Base-by-base conservation (phyloP, 2,888 invertebrate genomes). In the Tipula helvola region DNA sequence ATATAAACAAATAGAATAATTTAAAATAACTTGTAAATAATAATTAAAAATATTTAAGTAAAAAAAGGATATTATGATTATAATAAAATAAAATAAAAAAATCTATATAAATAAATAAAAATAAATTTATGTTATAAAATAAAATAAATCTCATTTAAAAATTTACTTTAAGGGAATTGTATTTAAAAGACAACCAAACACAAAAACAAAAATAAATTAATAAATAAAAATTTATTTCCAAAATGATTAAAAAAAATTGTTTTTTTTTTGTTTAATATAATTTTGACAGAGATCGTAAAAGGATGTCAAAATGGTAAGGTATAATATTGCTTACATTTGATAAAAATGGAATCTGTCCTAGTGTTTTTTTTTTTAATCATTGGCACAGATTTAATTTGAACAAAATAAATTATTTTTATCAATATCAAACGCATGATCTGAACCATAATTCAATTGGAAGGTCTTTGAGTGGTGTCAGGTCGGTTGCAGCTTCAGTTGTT, bases 191-290 rank as follows among this genome's bases (percentile, higher is more conserved):
- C 18, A 71, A 28, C 71, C 71, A 71, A 71, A 71, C 28, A 18
- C 18, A 71, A 28, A 28, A 71, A 71, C 71, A 18, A 71, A 71
- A 71, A 71, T 71, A 71, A 71, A 71, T 71, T 71, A 71, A 71
- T 71, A 71, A 71, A 71, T 71, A 71, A 71, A 71, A 71, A 71
- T 71, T 71, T 71, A 71, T 71, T 71, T 71, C 71, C 71, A 71
- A 71, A 71, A 71, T 28, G 28, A 71, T 52, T 28, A 71, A 71
- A 44, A 44, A 44, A 12, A 10, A 7, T 52, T 52, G n/a, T 52
- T 13, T 52, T 16, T 2, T 28, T 28, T 2, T 2, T 52, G n/a
- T 2, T 2, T 52, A 52, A 52, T 47, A 47, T 47, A 12, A 52
- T 52, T 52, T 52, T 4, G 7, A 13, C 2, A 52, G n/a, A n/a